Percentiles rank a stretch among this genome's conserved stretches.
Evolutionary conservation across 2,888 invertebrate species (phyloP).

Genomic region (Agrotis ipsilon): DNA sequence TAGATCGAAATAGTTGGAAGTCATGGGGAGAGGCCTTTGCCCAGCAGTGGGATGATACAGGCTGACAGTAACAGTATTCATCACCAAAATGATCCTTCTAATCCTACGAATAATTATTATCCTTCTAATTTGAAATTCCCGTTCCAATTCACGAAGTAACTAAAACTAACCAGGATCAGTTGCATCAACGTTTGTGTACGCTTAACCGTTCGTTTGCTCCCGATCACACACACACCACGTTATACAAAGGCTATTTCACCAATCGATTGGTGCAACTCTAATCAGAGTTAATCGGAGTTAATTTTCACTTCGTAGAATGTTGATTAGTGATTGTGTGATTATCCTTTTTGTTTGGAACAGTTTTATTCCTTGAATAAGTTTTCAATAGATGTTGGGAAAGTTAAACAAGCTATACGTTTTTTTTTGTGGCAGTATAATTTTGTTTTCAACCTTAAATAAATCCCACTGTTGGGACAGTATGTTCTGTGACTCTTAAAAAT

Average conservation of each 20-base stretch:
- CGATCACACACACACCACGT: constrained; percentile 35
- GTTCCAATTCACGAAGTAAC: constrained; percentile 31
- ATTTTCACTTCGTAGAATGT: constrained; percentile 32
- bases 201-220: constrained; percentile 46
- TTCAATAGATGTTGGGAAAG: neutral
- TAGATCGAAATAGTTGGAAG: no score
- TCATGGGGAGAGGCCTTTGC: no score
- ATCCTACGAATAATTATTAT: no score
- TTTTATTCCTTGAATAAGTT: neutral
- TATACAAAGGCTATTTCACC: constrained; percentile 46
- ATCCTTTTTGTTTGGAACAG: neutral
- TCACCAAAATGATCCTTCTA: constrained; percentile 1
- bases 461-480: no score
- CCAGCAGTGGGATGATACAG: no score
- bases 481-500: no score
- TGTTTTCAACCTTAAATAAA: no score
- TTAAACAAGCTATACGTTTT: no score
- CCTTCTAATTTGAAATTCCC: constrained; percentile 12
- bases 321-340: constrained; percentile 18
- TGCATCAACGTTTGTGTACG: constrained; percentile 38
- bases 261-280: constrained; percentile 45
- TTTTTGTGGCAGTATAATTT: no score
- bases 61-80: no score
- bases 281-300: constrained; percentile 48
- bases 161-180: constrained; percentile 29